Conservation (phyloP, 2,797 vertebrate species). For the Phoeniculus purpureus region DNA sequence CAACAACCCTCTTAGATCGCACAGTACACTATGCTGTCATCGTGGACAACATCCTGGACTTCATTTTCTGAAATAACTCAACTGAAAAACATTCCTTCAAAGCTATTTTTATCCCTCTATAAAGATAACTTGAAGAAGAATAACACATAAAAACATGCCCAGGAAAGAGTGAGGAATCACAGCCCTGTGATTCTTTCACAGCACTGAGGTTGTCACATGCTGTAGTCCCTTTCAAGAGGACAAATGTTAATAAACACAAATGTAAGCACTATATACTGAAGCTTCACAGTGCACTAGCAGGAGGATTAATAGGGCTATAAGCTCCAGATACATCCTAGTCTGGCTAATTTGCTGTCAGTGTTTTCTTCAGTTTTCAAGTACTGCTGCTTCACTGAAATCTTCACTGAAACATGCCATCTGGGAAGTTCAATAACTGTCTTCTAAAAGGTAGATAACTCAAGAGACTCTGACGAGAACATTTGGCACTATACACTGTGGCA, state of each 20-base stretch:
- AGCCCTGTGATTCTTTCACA: background rate
- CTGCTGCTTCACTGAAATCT: background rate
- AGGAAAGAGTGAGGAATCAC: background rate
- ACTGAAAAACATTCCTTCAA: constrained; percentile 24
- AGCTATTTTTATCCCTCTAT: constrained; percentile 18
- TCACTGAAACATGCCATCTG: constrained; percentile 20
- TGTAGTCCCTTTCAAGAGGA: background rate
- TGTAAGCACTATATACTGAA: background rate
- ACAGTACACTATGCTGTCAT: background rate
- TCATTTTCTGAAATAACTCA: background rate
- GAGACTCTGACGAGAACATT: constrained; percentile 22
- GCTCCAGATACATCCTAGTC: background rate
- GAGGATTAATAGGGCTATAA: background rate
- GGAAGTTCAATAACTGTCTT: constrained; percentile 31
- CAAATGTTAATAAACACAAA: background rate
- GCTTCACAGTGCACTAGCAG: background rate
- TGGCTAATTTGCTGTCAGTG: background rate
- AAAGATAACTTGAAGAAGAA: background rate
- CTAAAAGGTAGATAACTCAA: constrained; percentile 8
- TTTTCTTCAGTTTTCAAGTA: constrained; percentile 26
- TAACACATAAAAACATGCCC: background rate
- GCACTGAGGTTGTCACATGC: background rate
- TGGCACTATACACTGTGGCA: background rate
- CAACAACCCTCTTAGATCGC: background rate
- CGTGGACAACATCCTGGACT: background rate